Evolutionary conservation across 2,113 vertebrate genomes (phyloP).

Genomic region (Notiomystis cincta): DNA sequence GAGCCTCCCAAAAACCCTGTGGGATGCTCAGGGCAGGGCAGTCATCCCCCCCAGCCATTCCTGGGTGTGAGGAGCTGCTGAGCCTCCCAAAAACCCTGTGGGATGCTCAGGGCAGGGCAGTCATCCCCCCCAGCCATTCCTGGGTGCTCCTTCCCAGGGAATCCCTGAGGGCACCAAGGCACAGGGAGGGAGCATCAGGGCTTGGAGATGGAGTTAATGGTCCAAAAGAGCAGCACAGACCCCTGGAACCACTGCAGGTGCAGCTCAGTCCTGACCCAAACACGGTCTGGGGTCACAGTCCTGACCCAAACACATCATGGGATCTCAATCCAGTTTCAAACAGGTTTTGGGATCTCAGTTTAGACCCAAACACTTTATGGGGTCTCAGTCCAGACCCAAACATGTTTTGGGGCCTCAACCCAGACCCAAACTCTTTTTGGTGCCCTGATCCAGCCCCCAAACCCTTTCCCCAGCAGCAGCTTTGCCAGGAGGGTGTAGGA

Average conservation of each 20-base stretch:
- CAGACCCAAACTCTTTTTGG: too few species aligned
- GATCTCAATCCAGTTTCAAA: neutral
- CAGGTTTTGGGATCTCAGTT: neutral
- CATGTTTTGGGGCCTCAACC: neutral
- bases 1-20: neutral
- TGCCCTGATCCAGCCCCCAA: neutral
- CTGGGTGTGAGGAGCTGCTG: neutral
- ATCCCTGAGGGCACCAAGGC: neutral
- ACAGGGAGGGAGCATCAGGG: neutral
- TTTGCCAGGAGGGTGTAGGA: neutral
- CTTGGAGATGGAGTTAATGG: accelerated
- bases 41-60: neutral
- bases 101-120: neutral
- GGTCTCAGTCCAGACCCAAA: neutral
- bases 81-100: neutral
- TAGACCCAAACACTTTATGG: too few species aligned
- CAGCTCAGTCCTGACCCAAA: neutral
- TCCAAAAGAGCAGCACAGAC: neutral
- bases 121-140: neutral
- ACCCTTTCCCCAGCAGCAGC: neutral
- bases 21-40: neutral
- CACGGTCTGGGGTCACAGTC: accelerated
- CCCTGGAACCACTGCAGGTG: accelerated
- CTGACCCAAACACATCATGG: too few species aligned
- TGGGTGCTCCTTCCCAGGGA: neutral